phyloP scores from a whole-genome alignment of 2,797 vertebrate species.

The Galago senegalensis region DNA sequence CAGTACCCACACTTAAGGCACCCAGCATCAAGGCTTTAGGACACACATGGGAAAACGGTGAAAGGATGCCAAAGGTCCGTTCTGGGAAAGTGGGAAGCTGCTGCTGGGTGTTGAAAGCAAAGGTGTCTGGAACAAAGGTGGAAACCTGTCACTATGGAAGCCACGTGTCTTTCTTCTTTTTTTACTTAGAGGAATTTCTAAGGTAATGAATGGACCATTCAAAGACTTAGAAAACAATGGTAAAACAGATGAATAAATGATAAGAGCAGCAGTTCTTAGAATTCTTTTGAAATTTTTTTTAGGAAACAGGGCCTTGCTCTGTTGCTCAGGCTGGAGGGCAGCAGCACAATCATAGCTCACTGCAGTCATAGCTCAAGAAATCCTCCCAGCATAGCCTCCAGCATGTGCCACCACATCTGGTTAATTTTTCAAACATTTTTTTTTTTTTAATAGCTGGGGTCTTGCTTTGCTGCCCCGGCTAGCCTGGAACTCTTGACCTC shows the following conservation, averaged over 20 bases:
- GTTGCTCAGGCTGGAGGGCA: background rate
- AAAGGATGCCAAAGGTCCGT: background rate
- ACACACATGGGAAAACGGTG: background rate
- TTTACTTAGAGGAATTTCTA: background rate
- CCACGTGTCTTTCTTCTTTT: background rate
- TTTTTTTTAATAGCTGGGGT: background rate
- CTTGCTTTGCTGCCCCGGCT: background rate
- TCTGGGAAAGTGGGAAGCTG: background rate
- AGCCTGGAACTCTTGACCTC: background rate
- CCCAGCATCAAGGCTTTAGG: background rate
- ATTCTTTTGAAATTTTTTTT: background rate
- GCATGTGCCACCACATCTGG: background rate
- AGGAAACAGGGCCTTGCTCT: background rate
- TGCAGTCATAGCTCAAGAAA: background rate
- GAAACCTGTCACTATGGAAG: background rate
- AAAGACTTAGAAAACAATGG: constrained; percentile 1
- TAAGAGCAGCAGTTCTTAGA: background rate
- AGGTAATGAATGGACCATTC: background rate
- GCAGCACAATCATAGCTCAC: background rate
- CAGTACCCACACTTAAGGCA: background rate
- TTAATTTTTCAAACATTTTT: background rate
- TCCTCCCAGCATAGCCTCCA: background rate
- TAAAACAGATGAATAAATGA: background rate
- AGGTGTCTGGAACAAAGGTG: background rate
- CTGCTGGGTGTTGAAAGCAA: background rate